phyloP scores from a whole-genome alignment of 2,888 invertebrate species.

The Pedicia rivosa region DNA sequence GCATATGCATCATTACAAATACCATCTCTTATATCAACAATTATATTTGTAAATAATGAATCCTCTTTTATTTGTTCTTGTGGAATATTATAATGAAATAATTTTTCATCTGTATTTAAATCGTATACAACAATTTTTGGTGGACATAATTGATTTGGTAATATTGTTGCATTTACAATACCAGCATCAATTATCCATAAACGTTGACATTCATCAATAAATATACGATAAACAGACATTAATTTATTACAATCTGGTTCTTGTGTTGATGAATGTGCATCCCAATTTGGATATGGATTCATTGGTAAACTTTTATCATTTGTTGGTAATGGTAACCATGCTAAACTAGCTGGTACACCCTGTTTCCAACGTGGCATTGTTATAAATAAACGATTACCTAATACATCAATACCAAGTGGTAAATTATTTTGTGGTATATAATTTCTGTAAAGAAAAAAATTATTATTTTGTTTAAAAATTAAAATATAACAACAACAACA shows the following conservation, averaged over 20 bases:
- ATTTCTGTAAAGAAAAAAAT: slow-evolving; percentile 31
- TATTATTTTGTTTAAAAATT: no score
- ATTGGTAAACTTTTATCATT: slow-evolving; percentile 43
- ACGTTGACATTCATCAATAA: slow-evolving; percentile 56
- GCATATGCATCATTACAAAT: slow-evolving; percentile 41
- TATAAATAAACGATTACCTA: slow-evolving; percentile 50
- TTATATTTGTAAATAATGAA: slow-evolving; percentile 36
- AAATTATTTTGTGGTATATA: slow-evolving; percentile 57
- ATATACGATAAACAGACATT: slow-evolving; percentile 61
- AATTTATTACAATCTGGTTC: slow-evolving; percentile 44
- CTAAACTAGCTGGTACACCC: slow-evolving; percentile 59
- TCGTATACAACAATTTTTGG: slow-evolving; percentile 60
- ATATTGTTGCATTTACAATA: slow-evolving; percentile 49
- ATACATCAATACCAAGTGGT: slow-evolving; percentile 57
- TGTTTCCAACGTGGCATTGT: slow-evolving; percentile 61
- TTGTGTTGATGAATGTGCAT: slow-evolving; percentile 22
- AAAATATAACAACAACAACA: no score
- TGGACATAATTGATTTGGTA: slow-evolving; percentile 50
- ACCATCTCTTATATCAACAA: slow-evolving; percentile 38
- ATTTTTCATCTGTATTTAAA: slow-evolving; percentile 42
- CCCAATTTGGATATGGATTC: slow-evolving; percentile 61
- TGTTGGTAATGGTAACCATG: slow-evolving; percentile 43
- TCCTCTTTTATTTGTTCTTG: slow-evolving; percentile 46
- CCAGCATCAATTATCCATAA: slow-evolving; percentile 73
- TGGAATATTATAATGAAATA: slow-evolving; percentile 48